A percentile compares a stretch with the other conserved stretches of the same genome.
These are phyloP conservation scores for Achlya flavicornis DNA, from an alignment of 2,888 invertebrate genomes.

Conservation along the genomic window DNA sequence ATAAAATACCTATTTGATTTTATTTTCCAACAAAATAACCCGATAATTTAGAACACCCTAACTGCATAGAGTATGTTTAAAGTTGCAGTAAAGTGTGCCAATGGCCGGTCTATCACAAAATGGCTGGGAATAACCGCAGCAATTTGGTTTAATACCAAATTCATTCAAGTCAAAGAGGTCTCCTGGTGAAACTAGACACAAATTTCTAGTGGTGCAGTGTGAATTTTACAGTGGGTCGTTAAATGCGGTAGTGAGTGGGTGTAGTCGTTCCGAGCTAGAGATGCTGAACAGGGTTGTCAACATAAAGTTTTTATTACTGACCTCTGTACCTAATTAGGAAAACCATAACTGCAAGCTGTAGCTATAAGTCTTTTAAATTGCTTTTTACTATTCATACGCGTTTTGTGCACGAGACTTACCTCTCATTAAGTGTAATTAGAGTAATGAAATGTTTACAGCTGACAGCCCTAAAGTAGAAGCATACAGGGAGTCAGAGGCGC, in stretches of 20 bases:
- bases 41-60: background rate
- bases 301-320: constrained; percentile 12
- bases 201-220: constrained; percentile 28
- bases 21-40: too few species aligned
- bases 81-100: constrained; percentile 1
- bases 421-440: background rate
- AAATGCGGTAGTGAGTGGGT: constrained; percentile 17
- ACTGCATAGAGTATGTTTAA: background rate
- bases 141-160: constrained; percentile 37
- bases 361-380: background rate
- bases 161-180: constrained; percentile 28
- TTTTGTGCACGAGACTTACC: background rate
- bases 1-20: too few species aligned
- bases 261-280: constrained; percentile 22
- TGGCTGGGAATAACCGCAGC: constrained; percentile 24
- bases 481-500: constrained; percentile 19
- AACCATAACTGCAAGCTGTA: background rate
- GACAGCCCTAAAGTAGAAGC: constrained; percentile 30
- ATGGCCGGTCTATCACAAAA: constrained; percentile 23
- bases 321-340: background rate
- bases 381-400: background rate
- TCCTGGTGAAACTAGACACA: constrained; percentile 26
- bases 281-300: constrained; percentile 2
- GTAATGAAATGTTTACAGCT: background rate
- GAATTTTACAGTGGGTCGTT: constrained; percentile 37